phyloP scores from a whole-genome alignment of 2,113 vertebrate genomes.

The Peucedramus taeniatus region DNA sequence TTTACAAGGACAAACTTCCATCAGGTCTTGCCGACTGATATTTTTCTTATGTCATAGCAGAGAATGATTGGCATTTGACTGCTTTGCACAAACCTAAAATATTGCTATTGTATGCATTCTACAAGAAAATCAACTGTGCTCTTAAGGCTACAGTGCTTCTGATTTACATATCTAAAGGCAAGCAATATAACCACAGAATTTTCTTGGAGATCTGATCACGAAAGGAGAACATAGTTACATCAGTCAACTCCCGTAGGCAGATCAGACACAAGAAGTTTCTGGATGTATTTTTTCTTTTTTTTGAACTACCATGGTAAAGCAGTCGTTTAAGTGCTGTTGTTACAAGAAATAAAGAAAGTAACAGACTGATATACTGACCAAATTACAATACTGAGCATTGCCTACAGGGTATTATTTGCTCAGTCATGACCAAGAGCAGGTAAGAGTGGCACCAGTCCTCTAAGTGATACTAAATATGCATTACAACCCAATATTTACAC shows the following conservation, averaged over 20 bases:
- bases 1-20: neutral
- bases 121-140: neutral
- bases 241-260: neutral
- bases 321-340: neutral
- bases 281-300: neutral
- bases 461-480: neutral
- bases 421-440: neutral
- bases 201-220: neutral
- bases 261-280: neutral
- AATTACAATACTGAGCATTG: neutral
- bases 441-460: neutral
- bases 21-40: neutral
- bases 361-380: neutral
- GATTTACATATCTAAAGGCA: neutral
- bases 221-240: neutral
- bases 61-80: neutral
- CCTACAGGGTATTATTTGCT: neutral
- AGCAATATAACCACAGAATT: neutral
- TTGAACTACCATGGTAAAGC: neutral
- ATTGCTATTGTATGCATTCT: neutral
- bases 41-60: neutral
- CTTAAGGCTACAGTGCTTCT: neutral
- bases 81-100: neutral
- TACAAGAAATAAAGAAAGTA: neutral
- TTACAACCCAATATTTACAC: neutral